Evolutionary conservation across 2,797 vertebrate species (phyloP).

Genomic region (Microctenopoma steveboyesi): DNA sequence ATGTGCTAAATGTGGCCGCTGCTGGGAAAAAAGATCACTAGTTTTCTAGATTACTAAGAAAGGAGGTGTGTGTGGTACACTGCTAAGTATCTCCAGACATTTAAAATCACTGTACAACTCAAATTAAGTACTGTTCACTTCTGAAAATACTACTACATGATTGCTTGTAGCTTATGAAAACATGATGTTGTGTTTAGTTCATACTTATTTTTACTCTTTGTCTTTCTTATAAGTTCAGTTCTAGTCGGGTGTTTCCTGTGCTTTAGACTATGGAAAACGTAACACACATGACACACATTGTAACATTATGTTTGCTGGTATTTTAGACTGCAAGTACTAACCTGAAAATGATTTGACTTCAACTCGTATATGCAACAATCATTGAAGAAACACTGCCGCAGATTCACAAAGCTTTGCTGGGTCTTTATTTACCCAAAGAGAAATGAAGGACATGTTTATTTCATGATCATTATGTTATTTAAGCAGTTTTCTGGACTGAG

Average conservation of each 20-base stretch:
- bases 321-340: constrained; percentile 20
- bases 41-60: constrained; percentile 2
- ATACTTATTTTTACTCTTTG: constrained; percentile 36
- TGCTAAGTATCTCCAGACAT: constrained; percentile 45
- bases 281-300: too few relatives aligned
- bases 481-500: not conserved
- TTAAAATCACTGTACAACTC: constrained; percentile 59
- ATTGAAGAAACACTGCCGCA: constrained; percentile 56
- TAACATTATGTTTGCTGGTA: not conserved
- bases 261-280: not conserved
- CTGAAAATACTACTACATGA: constrained; percentile 13
- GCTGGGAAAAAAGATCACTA: constrained; percentile 18
- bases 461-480: constrained; percentile 2
- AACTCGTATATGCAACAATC: constrained; percentile 55
- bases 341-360: constrained; percentile 23
- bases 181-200: constrained; percentile 33
- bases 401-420: constrained; percentile 28
- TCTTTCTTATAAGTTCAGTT: constrained; percentile 29
- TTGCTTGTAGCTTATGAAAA: constrained; percentile 40
- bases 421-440: constrained; percentile 58
- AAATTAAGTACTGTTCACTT: constrained; percentile 38
- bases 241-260: constrained; percentile 24
- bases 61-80: constrained; percentile 25
- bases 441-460: constrained; percentile 13
- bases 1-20: constrained; percentile 25